These are phyloP conservation scores for Rana temporaria DNA, from an alignment of 2,113 vertebrate genomes.

Conservation along the genomic window DNA sequence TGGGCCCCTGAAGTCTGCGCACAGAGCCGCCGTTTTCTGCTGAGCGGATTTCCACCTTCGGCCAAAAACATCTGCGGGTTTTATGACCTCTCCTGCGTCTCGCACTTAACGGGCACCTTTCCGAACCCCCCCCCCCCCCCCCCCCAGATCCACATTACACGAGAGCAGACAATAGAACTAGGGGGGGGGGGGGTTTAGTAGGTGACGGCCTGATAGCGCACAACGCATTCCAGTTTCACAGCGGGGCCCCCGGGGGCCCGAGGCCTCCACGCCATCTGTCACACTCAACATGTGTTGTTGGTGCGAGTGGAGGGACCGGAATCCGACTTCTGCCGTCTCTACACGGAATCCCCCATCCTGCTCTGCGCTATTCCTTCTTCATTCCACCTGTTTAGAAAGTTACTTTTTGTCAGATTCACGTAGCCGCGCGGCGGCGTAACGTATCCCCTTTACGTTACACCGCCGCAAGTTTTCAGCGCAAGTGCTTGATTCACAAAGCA, in stretches of 20 bases:
- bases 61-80: conserved; percentile 47
- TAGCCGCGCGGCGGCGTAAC: too few relatives aligned
- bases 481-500: too few relatives aligned
- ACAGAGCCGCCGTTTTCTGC: background rate
- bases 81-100: conserved; percentile 38
- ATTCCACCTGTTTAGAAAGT: too few relatives aligned
- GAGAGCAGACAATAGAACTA: conserved; percentile 1
- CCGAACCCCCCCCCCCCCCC: too few relatives aligned
- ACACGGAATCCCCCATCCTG: too few relatives aligned
- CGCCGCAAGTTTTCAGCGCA: too few relatives aligned
- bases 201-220: background rate
- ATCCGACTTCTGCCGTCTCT: too few relatives aligned
- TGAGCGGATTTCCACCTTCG: background rate
- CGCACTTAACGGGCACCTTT: conserved; percentile 33
- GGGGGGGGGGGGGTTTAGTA: conserved; percentile 46
- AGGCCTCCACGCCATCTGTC: background rate
- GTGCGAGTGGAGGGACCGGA: too few relatives aligned
- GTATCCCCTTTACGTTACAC: too few relatives aligned
- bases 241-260: background rate
- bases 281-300: conserved; percentile 10
- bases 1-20: too few relatives aligned
- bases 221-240: conserved; percentile 23
- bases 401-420: too few relatives aligned
- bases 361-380: too few relatives aligned
- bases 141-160: conserved; percentile 42